Base-by-base conservation (phyloP, 2,888 invertebrate species). In the Agonopterix heracliana region DNA sequence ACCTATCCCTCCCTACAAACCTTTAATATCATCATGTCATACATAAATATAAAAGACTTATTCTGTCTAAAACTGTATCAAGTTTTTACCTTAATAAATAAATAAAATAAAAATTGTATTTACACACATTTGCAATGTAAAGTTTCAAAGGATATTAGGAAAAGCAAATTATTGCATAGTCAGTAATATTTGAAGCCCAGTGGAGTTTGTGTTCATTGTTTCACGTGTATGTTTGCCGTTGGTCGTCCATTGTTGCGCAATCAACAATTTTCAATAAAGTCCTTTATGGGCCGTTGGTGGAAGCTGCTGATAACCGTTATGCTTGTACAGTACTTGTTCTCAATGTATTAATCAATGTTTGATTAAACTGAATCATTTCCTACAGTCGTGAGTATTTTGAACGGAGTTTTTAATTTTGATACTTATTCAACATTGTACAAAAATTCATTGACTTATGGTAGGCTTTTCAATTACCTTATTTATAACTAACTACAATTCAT, bases 201-300 rank as follows among this genome's bases (percentile, higher is more conserved):
- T 61, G 65, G 67, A 63, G 62, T 63, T 62, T 64, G 72, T 76
- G 66, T 74, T 77, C 74, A 78, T 79, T 79, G 79, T 80, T 79
- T 69, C 65, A 71, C 68, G 66, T 69, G 67, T 67, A 58, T 77
- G 78, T 78, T 77, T 78, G 69, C 74, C 66, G 61, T 69, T 71
- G 63, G 68, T 75, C 77, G 82, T 83, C 76, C 78, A 82, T 83
- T 85, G 84, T 86, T 85, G 79, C 78, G 81, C 73, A 86, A 86
- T 84, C 80, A 80, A 78, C 64, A 76, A 75, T 82, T 83, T 84
- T 80, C 85, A 86, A 86, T 87, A 85, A 82, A 81, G 71, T 74
- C 66, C 77, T 74, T 76, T 83, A 79, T 78, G 78, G 78, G 71
- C 77, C 77, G 71, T 68, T 65, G 57, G 55, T 71, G 69, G 41